A percentile compares a stretch with the other conserved stretches of the same genome.
Evolutionary conservation across 2,113 vertebrate species (phyloP).

Genomic region (Oriolus oriolus): DNA sequence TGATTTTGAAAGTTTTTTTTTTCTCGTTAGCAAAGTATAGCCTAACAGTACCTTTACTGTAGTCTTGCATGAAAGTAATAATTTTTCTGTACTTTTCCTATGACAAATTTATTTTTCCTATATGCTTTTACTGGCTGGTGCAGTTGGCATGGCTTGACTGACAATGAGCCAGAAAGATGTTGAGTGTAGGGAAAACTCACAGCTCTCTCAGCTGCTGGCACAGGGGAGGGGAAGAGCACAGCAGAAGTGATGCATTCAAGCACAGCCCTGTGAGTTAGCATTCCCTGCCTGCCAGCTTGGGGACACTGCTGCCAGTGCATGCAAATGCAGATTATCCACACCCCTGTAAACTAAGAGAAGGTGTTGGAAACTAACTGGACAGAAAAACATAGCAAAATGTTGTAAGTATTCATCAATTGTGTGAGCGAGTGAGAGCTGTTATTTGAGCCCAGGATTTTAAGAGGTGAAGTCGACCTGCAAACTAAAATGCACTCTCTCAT

Average conservation of each 20-base stretch:
- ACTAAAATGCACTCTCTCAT: not conserved
- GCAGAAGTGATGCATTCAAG: slow-evolving; percentile 45
- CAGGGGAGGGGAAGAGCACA: slow-evolving; percentile 34
- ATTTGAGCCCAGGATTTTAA: not conserved
- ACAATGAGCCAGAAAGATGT: slow-evolving; percentile 75
- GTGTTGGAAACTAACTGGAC: not conserved
- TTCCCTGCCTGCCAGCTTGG: slow-evolving; percentile 37
- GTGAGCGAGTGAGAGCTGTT: not conserved
- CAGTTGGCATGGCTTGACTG: slow-evolving; percentile 68
- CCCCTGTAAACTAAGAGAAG: not conserved
- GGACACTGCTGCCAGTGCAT: not conserved
- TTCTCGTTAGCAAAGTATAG: slow-evolving; percentile 35
- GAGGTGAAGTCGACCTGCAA: not conserved
- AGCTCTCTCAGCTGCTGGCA: slow-evolving; percentile 59
- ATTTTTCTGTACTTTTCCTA: slow-evolving; percentile 74
- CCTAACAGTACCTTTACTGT: slow-evolving; percentile 73
- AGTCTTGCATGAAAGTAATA: slow-evolving; percentile 69
- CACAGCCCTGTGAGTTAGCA: slow-evolving; percentile 5
- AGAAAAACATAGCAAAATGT: not conserved
- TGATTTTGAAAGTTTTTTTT: slow-evolving; percentile 55
- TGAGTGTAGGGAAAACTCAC: slow-evolving; percentile 62
- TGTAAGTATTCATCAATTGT: not conserved
- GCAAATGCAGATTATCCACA: slow-evolving; percentile 14
- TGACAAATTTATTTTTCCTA: slow-evolving; percentile 81
- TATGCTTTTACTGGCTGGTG: slow-evolving; percentile 77